Base-by-base conservation (phyloP, 2,113 vertebrate genomes). In the Propithecus coquereli region DNA sequence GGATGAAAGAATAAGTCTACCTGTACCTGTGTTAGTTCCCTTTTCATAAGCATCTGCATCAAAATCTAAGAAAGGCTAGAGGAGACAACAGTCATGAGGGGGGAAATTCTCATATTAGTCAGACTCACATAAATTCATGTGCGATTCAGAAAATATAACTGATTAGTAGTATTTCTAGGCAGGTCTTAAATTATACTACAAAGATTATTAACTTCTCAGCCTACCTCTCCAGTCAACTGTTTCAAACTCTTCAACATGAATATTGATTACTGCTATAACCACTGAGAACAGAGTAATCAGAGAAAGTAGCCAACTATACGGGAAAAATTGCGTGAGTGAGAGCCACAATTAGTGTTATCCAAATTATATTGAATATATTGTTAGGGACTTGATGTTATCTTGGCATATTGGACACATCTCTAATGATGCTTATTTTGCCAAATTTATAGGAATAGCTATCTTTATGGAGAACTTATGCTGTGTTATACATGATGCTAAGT, bases 191-290 rank as follows among this genome's bases (percentile, higher is more conserved):
- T 76, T 59, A 61, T 10, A 23, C 34, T 65, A 30, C 47, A 87
- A 65, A 63, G 32, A 94, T 86, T 77, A 94, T 63, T 76, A 94
- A 20, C 12, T 90, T 82, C 27, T 92, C 66, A 94, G 74, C 8
- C 52, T 71, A 63, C 12, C 87, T 16, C 59, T 81, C 68, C 18
- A 20, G 13, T 66, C 52, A 57, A 20, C 40, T 90, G 34, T 80
- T 96, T 90, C 9, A 91, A 90, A 91, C 23, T 91, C 40, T 88
- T 87, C 71, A 83, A 20, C 14, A 34, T 88, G 66, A 96, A 70
- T 93, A 93, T 65, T 80, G 79, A 86, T 89, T 74, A 23, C 30
- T 94, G 25, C 23, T 83, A 14, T 71, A 88, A 87, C 18, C 17
- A 73, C 52, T 32, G 12, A 88, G 34, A 32, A 52, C 61, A 82